phyloP scores from a whole-genome alignment of 2,888 invertebrate genomes.

The Trissolcus brochymenae region DNA sequence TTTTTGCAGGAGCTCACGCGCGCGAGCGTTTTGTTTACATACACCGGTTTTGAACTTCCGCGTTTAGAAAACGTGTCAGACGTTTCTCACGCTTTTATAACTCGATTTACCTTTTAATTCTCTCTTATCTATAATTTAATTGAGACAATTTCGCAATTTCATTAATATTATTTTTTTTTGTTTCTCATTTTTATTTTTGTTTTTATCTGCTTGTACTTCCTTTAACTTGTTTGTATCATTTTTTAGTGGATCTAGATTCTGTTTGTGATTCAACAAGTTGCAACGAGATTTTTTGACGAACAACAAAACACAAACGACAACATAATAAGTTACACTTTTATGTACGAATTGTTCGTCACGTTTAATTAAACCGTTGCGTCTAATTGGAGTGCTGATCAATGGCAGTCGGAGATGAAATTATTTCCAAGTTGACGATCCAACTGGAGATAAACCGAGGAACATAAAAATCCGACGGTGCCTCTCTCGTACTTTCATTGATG shows the following conservation, averaged over 20 bases:
- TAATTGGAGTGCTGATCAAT: slow-evolving; percentile 18
- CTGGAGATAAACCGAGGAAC: slow-evolving; percentile 3
- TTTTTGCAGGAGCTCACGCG: slow-evolving; percentile 6
- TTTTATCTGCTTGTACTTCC: too few relatives aligned
- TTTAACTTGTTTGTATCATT: too few relatives aligned
- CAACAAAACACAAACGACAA: too few relatives aligned
- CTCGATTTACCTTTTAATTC: slow-evolving; percentile 15
- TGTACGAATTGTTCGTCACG: slow-evolving; percentile 6
- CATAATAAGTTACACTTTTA: slow-evolving; percentile 4
- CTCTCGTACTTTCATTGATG: slow-evolving; percentile 42
- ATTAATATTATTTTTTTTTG: not conserved
- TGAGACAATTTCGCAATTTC: not conserved
- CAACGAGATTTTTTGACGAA: too few relatives aligned
- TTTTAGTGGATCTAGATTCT: not conserved
- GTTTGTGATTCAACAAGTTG: too few relatives aligned
- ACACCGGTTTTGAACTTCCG: slow-evolving; percentile 54
- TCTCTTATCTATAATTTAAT: too few relatives aligned
- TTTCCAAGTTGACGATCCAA: slow-evolving; percentile 15
- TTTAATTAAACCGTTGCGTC: slow-evolving; percentile 13
- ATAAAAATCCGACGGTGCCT: slow-evolving; percentile 19
- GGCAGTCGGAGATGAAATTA: slow-evolving; percentile 21
- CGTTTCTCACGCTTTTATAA: slow-evolving; percentile 65
- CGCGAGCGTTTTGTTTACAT: slow-evolving; percentile 38
- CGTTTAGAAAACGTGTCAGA: slow-evolving; percentile 69
- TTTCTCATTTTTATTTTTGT: too few relatives aligned